Evolutionary conservation across 2,113 vertebrate genomes (phyloP).

Genomic region (Heterotis niloticus): DNA sequence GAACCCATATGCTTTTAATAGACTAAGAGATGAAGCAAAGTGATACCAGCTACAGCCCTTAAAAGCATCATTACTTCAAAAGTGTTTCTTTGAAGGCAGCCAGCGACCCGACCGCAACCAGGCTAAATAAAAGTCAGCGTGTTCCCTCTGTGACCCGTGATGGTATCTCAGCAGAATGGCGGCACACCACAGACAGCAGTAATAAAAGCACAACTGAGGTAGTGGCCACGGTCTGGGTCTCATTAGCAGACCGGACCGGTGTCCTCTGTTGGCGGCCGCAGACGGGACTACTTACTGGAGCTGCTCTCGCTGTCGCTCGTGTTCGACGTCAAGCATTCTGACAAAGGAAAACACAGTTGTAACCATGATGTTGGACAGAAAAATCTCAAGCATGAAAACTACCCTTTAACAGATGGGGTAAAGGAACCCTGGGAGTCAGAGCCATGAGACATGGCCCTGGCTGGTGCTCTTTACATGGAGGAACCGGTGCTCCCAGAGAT

Average conservation of each 20-base stretch:
- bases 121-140: background rate
- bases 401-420: no score
- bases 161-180: background rate
- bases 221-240: slow-evolving; percentile 14
- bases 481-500: no score
- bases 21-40: background rate
- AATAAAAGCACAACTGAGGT: background rate
- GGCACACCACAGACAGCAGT: background rate
- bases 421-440: no score
- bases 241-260: slow-evolving; percentile 31
- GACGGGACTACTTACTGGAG: slow-evolving; percentile 83
- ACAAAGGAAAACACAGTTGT: slow-evolving; percentile 39
- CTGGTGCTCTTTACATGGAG: no score
- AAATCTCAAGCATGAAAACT: background rate
- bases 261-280: slow-evolving; percentile 28
- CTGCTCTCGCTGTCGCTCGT: slow-evolving; percentile 99
- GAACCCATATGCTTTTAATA: background rate
- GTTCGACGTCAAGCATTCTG: slow-evolving; percentile 98
- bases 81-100: slow-evolving; percentile 11
- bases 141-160: background rate
- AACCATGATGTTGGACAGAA: background rate
- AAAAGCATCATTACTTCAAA: slow-evolving; percentile 2
- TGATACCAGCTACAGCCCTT: background rate
- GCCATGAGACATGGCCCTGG: no score
- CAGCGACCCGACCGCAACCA: background rate